These are phyloP conservation scores for Rhabdophis nuchalis DNA, from an alignment of 2,797 vertebrate species.

Conservation along the genomic window DNA sequence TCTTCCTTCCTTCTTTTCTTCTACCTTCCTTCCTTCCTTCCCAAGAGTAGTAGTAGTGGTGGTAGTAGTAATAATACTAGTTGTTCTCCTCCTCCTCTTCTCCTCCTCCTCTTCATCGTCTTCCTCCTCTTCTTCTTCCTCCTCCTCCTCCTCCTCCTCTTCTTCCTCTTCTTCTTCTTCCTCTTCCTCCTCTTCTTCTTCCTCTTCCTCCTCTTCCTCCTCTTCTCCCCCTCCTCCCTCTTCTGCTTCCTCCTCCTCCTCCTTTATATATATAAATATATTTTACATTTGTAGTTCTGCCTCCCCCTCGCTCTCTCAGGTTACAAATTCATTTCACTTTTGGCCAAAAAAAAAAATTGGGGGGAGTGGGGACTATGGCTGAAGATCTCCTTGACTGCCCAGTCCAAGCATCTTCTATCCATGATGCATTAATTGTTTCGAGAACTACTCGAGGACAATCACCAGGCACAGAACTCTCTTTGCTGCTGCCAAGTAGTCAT, in stretches of 20 bases:
- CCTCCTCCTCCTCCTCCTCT: too few relatives aligned
- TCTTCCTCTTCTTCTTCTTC: too few relatives aligned
- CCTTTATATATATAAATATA: too few relatives aligned
- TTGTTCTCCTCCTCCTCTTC: too few relatives aligned
- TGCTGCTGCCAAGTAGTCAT: neutral
- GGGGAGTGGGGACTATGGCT: neutral
- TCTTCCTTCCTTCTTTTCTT: too few relatives aligned
- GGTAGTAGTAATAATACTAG: too few relatives aligned
- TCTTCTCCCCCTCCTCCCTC: too few relatives aligned
- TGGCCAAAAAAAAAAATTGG: neutral
- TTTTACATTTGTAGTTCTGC: neutral
- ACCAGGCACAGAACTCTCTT: neutral
- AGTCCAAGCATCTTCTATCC: neutral
- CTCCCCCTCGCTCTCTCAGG: too few relatives aligned
- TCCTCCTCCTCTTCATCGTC: too few relatives aligned
- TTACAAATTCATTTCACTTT: neutral
- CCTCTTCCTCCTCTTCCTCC: too few relatives aligned
- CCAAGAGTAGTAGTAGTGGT: too few relatives aligned
- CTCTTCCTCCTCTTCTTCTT: fast-evolving
- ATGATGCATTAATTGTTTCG: neutral
- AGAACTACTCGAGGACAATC: neutral
- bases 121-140: fast-evolving
- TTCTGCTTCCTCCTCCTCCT: too few relatives aligned
- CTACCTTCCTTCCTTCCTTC: neutral
- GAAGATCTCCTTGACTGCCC: neutral